Base-by-base conservation (phyloP, 2,888 invertebrate genomes). In the Torymus auratus region DNA sequence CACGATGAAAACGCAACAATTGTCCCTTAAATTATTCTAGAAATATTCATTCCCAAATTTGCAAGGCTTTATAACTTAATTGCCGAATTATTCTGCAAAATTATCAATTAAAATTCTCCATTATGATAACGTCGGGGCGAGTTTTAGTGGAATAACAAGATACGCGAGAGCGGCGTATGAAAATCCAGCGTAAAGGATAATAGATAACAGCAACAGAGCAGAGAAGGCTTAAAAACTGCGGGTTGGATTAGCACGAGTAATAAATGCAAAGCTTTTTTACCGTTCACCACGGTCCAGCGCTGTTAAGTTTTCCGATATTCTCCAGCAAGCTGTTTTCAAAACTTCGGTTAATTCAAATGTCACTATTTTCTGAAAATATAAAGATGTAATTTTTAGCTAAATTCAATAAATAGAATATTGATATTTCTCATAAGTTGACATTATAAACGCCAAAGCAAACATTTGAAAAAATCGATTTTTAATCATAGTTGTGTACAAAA, bases 141-240 rank as follows among this genome's bases (percentile, higher is more conserved):
- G 62, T 23, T 72, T 72, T 55, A 62, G 55, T 55, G 72, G 14
- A 73, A 73, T 64, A 62, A 64, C 53, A 61, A 61, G 55, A 64
- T 53, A 73, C 11, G 23, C 28, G n/a, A 55, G 20, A 64, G 55
- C 28, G 2, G 41, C 15, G 58, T 55, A 15, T 20, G 72, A 62
- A 64, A 73, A 64, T 73, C 12, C 14, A 17, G 61, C 20, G 14
- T 23, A 7, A 71, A 71, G 61, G 61, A 61, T 73, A 73, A 73
- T 64, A 55, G 62, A 73, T 64, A 73, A 60, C 23, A 73, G 64
- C 23, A 53, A 5, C 61, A 53, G 20, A 72, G 15, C 50, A 13
- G 13, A 12, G 58, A 58, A 58, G 69, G 17, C 15, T 58, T 58
- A 12, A 70, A 70, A 50, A 70, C 28, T 70, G 11, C 60, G 58